phyloP scores from a whole-genome alignment of 2,888 invertebrate genomes.

The Ophioninae sp. region DNA sequence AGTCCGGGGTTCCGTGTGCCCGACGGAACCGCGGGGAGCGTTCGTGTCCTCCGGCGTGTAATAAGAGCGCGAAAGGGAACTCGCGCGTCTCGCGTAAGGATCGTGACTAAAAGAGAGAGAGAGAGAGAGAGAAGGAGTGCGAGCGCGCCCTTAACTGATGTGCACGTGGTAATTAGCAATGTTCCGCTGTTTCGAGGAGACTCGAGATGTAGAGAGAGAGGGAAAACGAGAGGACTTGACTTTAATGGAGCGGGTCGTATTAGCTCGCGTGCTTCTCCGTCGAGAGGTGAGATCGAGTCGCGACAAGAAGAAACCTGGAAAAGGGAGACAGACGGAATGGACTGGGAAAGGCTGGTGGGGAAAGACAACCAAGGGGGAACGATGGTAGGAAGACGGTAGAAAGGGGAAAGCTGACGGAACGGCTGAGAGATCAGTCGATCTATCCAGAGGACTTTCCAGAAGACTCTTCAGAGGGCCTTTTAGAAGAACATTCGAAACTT shows the following conservation, averaged over 20 bases:
- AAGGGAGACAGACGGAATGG: conserved; percentile 4
- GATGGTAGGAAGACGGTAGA: background rate
- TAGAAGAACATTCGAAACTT: too few species aligned
- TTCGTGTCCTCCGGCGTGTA: conserved; percentile 46
- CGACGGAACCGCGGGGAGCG: conserved; percentile 39
- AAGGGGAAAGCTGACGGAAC: background rate
- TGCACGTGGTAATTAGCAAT: conserved; percentile 61
- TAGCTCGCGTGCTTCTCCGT: conserved; percentile 70
- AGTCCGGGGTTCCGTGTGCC: conserved; percentile 37
- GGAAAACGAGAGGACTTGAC: conserved; percentile 65
- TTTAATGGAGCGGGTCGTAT: conserved; percentile 73
- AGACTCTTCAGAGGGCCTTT: too few species aligned
- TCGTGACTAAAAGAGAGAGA: background rate
- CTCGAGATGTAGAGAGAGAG: conserved; percentile 29
- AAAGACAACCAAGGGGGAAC: background rate
- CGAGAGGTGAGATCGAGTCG: conserved; percentile 73
- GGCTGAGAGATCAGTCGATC: background rate
- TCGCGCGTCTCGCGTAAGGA: conserved; percentile 21
- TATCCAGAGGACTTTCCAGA: too few species aligned
- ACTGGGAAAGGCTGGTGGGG: background rate
- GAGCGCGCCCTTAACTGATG: conserved; percentile 58
- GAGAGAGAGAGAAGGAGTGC: conserved; percentile 31
- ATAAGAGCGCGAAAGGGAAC: conserved; percentile 53
- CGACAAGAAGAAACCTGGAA: conserved; percentile 63
- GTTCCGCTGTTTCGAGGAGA: conserved; percentile 48